Base-by-base conservation (phyloP, 2,113 vertebrate species). In the Spermophilus dauricus region DNA sequence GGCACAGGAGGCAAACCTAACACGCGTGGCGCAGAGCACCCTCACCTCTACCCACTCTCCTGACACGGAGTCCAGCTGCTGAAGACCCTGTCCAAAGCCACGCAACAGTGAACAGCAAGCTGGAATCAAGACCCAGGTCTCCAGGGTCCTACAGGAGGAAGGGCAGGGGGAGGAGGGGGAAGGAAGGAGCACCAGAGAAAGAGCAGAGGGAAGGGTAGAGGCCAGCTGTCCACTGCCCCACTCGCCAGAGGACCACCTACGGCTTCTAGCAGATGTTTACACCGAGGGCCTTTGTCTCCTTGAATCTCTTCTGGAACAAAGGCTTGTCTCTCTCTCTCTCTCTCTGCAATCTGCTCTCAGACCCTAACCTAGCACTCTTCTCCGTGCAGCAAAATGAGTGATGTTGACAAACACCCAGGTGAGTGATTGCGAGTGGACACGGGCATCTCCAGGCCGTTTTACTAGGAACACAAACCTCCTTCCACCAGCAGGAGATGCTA, bases 401-500 rank as follows among this genome's bases (percentile, higher is more conserved):
- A 5, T 39, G n/a, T 34, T 48, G 69, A 56, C 56, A 22, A 86
- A 76, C 30, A 75, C 12, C 17, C 28, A 30, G 51, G 78, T 78
- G 34, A 70, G 56, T 88, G 45, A 9, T 11, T 37, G 51, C 14
- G 1, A 8, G 4, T 7, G 13, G 45, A 76, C 73, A 67, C 0
- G 1, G 0, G 67, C 5, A 2, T 75, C 96, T 86, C 58, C 86
- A 69, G 9, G 77, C 37, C 30, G 32, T 83, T 91, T 39, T 72
- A 24, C 22, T 45, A 85, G n/a, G 86, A 93, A 96, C 5, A 11
- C 4, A 1, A 30, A 26, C 39, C 32, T 13, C 88, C 24, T 58
- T 58, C 56, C 24, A 48, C 78, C n/a, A 34, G 84, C 73, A 14
- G 84, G 91, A 96, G 97, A 82, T 39, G 93, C 70, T 67, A 92